Conservation (phyloP, 2,113 vertebrate species). For the Cepphus grylle region DNA sequence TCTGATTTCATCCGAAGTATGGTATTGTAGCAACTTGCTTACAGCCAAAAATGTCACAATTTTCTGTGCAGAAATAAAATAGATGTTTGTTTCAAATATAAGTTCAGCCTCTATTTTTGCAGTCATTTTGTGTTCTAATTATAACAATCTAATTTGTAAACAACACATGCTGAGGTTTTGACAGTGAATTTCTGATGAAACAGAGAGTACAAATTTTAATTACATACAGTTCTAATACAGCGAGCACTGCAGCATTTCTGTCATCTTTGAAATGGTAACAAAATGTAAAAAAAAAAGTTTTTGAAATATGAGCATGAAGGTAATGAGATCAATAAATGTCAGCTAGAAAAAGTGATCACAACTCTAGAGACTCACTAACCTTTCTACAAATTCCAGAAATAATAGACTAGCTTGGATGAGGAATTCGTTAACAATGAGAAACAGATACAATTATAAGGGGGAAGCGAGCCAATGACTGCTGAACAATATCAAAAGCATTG, state of each 20-base stretch:
- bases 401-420: conserved; percentile 75
- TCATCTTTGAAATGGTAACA: conserved; percentile 78
- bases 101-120: conserved; percentile 51
- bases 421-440: conserved; percentile 74
- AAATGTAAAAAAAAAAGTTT: conserved; percentile 69
- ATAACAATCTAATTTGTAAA: conserved; percentile 72
- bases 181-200: conserved; percentile 74
- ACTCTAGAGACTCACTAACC: conserved; percentile 85
- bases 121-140: conserved; percentile 65
- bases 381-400: conserved; percentile 82
- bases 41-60: background rate
- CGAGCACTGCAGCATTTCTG: conserved; percentile 70
- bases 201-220: conserved; percentile 75
- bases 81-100: conserved; percentile 47
- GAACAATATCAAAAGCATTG: conserved; percentile 55
- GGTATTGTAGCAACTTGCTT: background rate
- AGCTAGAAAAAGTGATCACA: conserved; percentile 85
- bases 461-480: conserved; percentile 47
- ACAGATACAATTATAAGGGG: conserved; percentile 67
- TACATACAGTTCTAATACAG: conserved; percentile 75
- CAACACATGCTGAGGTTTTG: conserved; percentile 66
- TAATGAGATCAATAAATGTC: conserved; percentile 90
- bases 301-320: conserved; percentile 82
- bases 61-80: conserved; percentile 43
- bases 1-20: background rate